phyloP scores from a whole-genome alignment of 2,113 vertebrate species.

The Notarius lentiginosus region DNA sequence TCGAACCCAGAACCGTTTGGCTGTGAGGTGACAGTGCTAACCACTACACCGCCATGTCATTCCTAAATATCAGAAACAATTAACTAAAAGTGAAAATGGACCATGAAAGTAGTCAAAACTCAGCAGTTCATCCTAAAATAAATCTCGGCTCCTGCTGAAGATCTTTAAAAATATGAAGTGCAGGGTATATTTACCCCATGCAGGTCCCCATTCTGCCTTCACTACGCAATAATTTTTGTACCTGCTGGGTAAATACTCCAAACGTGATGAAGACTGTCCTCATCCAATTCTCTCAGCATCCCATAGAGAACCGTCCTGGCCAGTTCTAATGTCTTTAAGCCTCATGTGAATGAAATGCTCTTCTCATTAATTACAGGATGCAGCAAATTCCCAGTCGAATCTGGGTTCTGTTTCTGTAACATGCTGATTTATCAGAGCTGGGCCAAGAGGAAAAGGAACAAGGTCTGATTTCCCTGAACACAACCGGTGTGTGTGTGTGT shows the following conservation, averaged over 20 bases:
- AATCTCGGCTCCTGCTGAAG: background rate
- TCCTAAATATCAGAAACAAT: too few species aligned
- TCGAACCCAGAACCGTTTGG: too few species aligned
- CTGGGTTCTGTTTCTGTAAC: background rate
- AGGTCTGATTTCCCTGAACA: slow-evolving; percentile 29
- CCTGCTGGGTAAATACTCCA: background rate
- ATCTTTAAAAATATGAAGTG: background rate
- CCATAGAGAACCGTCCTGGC: background rate
- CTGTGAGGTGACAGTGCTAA: too few species aligned
- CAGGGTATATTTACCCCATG: background rate
- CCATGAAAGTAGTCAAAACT: background rate
- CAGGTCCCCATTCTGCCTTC: background rate
- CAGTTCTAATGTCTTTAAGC: background rate
- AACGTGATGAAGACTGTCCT: background rate
- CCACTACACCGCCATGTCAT: too few species aligned
- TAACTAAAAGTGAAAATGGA: background rate
- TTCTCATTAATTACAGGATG: slow-evolving; percentile 26
- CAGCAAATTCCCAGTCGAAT: background rate
- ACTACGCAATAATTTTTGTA: background rate
- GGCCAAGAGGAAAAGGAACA: background rate
- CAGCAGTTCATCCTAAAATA: background rate
- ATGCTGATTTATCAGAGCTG: slow-evolving; percentile 16
- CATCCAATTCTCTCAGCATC: background rate
- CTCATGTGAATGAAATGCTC: slow-evolving; percentile 15
- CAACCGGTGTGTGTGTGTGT: background rate